Evolutionary conservation across 2,797 vertebrate species (phyloP), one percentile per base, ranked within the genome.

Genomic region (Setipinna tenuifilis): DNA sequence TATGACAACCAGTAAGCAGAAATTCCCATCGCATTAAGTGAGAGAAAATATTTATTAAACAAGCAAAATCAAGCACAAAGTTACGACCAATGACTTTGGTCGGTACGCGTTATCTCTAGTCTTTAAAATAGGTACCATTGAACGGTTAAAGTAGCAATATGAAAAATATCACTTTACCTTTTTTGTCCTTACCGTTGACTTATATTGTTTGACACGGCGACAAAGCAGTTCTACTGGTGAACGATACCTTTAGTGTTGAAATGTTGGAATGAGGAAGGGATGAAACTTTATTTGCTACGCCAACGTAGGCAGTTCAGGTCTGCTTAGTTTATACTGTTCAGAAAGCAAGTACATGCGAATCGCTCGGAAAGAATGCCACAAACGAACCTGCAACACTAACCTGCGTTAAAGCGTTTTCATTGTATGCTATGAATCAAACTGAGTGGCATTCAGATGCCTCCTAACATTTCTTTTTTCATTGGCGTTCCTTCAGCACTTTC

Each of bases 401-500:
- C 3, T 44, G 35, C 31, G 31, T 44, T 44, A 19, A 78, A 17
- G 23, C 71, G 0, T 78, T 78, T 78, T 41, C 7, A 78, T 11
- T 35, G 6, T 78, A 2, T 6, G 71, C 71, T 19, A 35, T 78
- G 35, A 21, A 21, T 35, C n/a, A 85, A 58, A 75, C 6, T 57
- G 25, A 48, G 17, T 59, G 57, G 71, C 44, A 35, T 78, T 44
- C 35, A 3, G 31, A 78, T 44, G 35, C 71, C 17, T 78, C 19
- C 17, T 21, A 44, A 78, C 31, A 54, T 10, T 82, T 82, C 35
- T 21, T 68, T 58, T 31, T 23, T 19, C n/a, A 35, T 57, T 7
- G 23, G 35, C 19, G 25, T 68, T 57, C 81, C 87, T 91, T 83
- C 87, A 91, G 91, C 92, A 95, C 84, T 95, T 94, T 87, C 88